phyloP scores from a whole-genome alignment of 2,113 vertebrate genomes.

The Takifugu bimaculatus region DNA sequence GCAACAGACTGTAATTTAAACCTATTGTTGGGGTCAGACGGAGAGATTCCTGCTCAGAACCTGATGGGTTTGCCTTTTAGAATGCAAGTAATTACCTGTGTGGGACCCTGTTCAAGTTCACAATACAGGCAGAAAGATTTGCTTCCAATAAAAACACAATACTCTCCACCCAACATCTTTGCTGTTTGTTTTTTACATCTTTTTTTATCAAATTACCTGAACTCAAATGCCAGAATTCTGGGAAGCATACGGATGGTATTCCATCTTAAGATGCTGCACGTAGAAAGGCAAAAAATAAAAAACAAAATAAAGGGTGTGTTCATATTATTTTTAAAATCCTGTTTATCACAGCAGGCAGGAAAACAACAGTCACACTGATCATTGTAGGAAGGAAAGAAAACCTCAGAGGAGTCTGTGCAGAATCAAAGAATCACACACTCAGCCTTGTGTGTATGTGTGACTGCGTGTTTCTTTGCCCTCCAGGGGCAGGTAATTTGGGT shows the following conservation, averaged over 20 bases:
- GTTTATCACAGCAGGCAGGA: background rate
- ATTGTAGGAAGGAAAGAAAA: slow-evolving; percentile 47
- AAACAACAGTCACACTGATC: slow-evolving; percentile 14
- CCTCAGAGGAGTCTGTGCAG: slow-evolving; percentile 33
- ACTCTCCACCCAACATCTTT: no score
- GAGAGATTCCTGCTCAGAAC: slow-evolving; percentile 31
- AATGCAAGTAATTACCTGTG: slow-evolving; percentile 64
- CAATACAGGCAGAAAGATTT: slow-evolving; percentile 32
- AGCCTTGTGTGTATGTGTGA: slow-evolving; percentile 12
- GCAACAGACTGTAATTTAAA: slow-evolving; percentile 41
- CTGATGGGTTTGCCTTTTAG: slow-evolving; percentile 38
- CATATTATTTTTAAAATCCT: background rate
- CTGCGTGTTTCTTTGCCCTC: slow-evolving; percentile 39
- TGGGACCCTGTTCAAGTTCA: slow-evolving; percentile 40
- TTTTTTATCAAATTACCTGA: background rate
- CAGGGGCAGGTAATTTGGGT: slow-evolving; percentile 51
- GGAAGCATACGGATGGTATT: slow-evolving; percentile 32
- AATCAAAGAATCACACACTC: slow-evolving; percentile 30
- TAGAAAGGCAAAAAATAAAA: background rate
- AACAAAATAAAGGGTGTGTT: background rate
- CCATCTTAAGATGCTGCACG: slow-evolving; percentile 15
- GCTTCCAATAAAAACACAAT: background rate
- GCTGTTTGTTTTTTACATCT: background rate
- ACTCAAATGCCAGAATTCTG: background rate
- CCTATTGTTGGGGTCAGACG: slow-evolving; percentile 28